Evolutionary conservation across 1,140 invertebrate species (phyloP).

Genomic region (Apolygus lucorum): DNA sequence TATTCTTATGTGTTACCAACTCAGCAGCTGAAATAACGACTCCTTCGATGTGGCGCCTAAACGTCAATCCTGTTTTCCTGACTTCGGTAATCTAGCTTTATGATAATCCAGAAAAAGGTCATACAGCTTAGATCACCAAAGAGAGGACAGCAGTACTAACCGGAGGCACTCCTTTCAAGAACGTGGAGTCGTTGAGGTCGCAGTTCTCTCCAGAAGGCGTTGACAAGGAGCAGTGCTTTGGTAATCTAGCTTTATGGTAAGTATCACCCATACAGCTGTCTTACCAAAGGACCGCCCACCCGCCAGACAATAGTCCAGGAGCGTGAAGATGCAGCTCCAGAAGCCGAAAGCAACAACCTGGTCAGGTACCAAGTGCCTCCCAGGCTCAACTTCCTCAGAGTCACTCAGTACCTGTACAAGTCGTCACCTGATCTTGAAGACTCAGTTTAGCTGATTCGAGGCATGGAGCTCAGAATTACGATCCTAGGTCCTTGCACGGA

Average conservation of each 20-base stretch:
- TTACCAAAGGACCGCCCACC: conserved; percentile 41
- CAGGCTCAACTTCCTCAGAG: conserved; percentile 50
- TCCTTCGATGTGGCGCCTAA: no score
- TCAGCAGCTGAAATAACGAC: no score
- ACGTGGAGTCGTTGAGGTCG: no score
- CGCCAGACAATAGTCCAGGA: not conserved
- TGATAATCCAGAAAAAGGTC: conserved; percentile 59
- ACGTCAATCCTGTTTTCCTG: conserved; percentile 45
- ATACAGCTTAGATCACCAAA: conserved; percentile 95
- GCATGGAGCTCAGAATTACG: no score
- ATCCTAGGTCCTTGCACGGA: no score
- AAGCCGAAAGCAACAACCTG: not conserved
- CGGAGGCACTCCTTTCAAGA: no score
- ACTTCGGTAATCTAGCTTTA: conserved; percentile 95
- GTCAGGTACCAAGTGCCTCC: conserved; percentile 31
- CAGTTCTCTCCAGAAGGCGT: not conserved
- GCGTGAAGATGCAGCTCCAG: not conserved
- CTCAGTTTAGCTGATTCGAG: no score
- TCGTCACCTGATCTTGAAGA: no score
- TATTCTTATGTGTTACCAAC: no score
- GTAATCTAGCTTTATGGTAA: conserved; percentile 52
- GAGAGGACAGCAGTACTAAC: conserved; percentile 45
- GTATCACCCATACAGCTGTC: conserved; percentile 43
- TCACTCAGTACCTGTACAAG: conserved; percentile 71
- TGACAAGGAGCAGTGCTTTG: conserved; percentile 42